A percentile compares a stretch with the other conserved stretches of the same genome.
phyloP scores from a whole-genome alignment of 2,888 invertebrate genomes.

The Drosophila colorata region DNA sequence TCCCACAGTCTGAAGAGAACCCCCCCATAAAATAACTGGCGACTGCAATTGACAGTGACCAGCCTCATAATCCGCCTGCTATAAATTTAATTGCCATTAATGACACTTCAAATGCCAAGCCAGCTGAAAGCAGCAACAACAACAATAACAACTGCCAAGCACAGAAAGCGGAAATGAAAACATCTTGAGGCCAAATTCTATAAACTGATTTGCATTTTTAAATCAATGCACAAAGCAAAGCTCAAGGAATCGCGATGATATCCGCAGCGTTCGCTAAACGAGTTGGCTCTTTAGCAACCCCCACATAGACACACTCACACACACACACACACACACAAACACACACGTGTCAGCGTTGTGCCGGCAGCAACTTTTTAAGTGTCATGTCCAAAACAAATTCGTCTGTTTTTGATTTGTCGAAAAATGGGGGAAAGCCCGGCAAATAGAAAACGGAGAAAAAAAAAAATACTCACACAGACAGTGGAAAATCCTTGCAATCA shows the following conservation, averaged over 20 bases:
- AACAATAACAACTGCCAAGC: conserved; percentile 50
- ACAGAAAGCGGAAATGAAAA: conserved; percentile 71
- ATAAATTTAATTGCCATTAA: conserved; percentile 79
- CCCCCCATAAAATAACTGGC: neutral
- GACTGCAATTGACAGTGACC: conserved; percentile 64
- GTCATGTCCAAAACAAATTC: conserved; percentile 84
- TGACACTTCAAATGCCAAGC: conserved; percentile 61
- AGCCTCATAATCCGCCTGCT: conserved; percentile 71
- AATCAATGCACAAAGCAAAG: conserved; percentile 70
- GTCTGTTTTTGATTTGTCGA: conserved; percentile 85
- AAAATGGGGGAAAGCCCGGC: conserved; percentile 61
- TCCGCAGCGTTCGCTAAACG: conserved; percentile 38
- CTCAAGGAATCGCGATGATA: conserved; percentile 46
- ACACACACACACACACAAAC: conserved; percentile 13
- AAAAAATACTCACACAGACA: conserved; percentile 23
- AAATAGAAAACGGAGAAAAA: conserved; percentile 28
- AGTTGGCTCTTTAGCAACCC: conserved; percentile 55
- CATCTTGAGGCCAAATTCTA: conserved; percentile 72
- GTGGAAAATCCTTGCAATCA: conserved; percentile 59
- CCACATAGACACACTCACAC: conserved; percentile 26
- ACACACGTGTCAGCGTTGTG: conserved; percentile 64
- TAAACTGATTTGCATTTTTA: conserved; percentile 80
- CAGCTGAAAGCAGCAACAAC: conserved; percentile 16
- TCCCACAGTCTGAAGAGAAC: conserved; percentile 5
- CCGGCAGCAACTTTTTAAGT: conserved; percentile 78